A percentile compares a stretch with the other conserved stretches of the same genome.
These are phyloP conservation scores for Nemapogon koenigi DNA, from an alignment of 2,888 invertebrate genomes.

Conservation along the genomic window DNA sequence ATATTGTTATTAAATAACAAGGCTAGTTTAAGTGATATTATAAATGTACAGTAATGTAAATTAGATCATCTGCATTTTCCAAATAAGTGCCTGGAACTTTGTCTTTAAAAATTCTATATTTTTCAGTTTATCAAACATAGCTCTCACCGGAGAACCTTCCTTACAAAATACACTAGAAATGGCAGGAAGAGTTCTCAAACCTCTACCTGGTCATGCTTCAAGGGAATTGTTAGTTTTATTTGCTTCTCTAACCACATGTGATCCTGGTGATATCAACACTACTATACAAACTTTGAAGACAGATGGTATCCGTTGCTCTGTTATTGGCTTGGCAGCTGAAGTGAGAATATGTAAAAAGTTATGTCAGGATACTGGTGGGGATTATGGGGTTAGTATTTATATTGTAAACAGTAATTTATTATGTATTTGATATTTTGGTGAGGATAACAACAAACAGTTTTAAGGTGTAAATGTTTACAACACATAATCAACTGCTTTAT, in stretches of 20 bases:
- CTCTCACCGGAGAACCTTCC: conserved; percentile 91
- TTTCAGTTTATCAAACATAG: conserved; percentile 64
- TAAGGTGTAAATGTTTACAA: too few species aligned
- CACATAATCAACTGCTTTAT: too few species aligned
- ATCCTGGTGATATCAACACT: conserved; percentile 89
- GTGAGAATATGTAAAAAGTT: conserved; percentile 88
- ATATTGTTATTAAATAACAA: too few species aligned
- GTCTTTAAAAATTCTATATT: too few species aligned
- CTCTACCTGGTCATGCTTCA: conserved; percentile 94
- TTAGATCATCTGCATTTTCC: too few species aligned
- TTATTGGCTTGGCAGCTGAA: conserved; percentile 95
- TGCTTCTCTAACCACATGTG: conserved; percentile 95
- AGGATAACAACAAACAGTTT: too few species aligned
- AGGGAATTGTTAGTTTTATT: conserved; percentile 91
- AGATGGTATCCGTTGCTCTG: conserved; percentile 89
- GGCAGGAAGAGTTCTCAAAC: conserved; percentile 81
- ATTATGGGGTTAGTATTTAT: conserved; percentile 67
- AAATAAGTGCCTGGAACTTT: too few species aligned
- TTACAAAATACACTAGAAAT: conserved; percentile 94
- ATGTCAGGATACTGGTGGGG: conserved; percentile 85
- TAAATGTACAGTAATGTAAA: too few species aligned
- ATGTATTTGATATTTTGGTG: neutral
- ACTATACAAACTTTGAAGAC: conserved; percentile 84
- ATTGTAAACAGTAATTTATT: neutral
- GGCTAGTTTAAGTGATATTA: too few species aligned